These are phyloP conservation scores for Sepioteuthis lessoniana DNA, from an alignment of 2,888 invertebrate genomes.

Conservation along the genomic window DNA sequence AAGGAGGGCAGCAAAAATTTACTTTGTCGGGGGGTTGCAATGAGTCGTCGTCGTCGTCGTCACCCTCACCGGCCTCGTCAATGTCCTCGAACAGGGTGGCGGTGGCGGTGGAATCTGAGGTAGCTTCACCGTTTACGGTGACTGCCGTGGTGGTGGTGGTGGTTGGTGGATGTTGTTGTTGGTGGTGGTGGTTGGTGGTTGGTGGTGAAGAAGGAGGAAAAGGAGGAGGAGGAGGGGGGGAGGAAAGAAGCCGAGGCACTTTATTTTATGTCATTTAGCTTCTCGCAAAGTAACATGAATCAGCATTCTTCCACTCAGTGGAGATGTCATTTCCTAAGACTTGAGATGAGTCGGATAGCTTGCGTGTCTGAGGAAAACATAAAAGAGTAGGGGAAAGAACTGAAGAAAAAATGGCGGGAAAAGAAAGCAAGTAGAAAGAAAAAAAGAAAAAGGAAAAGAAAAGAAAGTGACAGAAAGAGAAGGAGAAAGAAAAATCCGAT, in stretches of 20 bases:
- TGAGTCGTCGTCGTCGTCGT: background rate
- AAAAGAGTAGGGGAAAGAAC: background rate
- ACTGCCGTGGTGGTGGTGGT: background rate
- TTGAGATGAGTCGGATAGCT: conserved; percentile 33
- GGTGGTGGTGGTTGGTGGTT: background rate
- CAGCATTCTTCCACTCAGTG: conserved; percentile 23
- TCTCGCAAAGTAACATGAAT: conserved; percentile 33
- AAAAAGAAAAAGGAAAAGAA: background rate
- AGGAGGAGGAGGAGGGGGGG: background rate
- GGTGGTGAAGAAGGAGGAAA: background rate
- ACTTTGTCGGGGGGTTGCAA: background rate
- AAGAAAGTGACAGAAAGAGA: background rate
- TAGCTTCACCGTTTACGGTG: background rate
- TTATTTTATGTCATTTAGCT: conserved; percentile 33
- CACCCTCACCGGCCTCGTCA: background rate
- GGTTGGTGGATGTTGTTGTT: background rate
- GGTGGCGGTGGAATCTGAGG: background rate
- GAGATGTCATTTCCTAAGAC: conserved; percentile 23
- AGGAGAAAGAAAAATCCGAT: background rate
- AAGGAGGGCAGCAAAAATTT: background rate
- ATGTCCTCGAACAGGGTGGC: background rate
- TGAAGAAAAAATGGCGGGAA: too few relatives aligned
- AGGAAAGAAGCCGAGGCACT: background rate
- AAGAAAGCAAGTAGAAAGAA: background rate
- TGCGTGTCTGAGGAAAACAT: conserved; percentile 20